Evolutionary conservation across 1,140 invertebrate species (phyloP), one percentile per base, ranked within the genome.

Genomic region (Carposina sasakii): DNA sequence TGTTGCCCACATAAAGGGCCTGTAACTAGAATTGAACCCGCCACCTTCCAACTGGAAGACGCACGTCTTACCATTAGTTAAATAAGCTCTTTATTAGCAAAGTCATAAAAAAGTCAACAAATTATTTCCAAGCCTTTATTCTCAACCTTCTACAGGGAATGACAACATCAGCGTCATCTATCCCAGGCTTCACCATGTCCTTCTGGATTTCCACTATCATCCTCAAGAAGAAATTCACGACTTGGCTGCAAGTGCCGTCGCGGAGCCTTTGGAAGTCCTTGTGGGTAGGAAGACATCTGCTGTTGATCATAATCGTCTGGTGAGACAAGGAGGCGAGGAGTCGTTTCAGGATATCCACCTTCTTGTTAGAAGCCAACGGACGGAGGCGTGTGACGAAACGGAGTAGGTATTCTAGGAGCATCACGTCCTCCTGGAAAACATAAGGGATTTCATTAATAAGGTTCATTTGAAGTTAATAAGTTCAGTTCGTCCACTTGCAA

Each of bases 331-430:
- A 86, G 2, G 89, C 89, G 13, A 90, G 76, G 2, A 93, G 65
- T 31, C 91, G 84, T 61, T 88, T 88, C 22, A 92, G 70, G 1
- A 92, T 74, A 39, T 87, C 86, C 26, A 86, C 86, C 55, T 87
- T 88, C 39, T 82, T 87, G 30, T 87, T 86, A 4, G 86, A 71
- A 0, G 83, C 85, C 45, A 91, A 78, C 0, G 90, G 90, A 30
- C 89, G 86, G 9, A 94, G 75, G 50, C 91, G 88, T 10, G 86
- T 88, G 9, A 93, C 63, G 64, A 94, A 92, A 30, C 90, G 86
- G 3, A 93, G 74, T n/a, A 94, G 65, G 70, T 94, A 94, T 69
- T 94, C 92, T 12, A 93, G 55, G 2, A 92, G 85, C 53, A 90
- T 91, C 31, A 88, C 87, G 30, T 88, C 87, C 43, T 87, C 90